These are phyloP conservation scores for Silurus glanis DNA, from an alignment of 2,113 vertebrate species.

Conservation along the genomic window DNA sequence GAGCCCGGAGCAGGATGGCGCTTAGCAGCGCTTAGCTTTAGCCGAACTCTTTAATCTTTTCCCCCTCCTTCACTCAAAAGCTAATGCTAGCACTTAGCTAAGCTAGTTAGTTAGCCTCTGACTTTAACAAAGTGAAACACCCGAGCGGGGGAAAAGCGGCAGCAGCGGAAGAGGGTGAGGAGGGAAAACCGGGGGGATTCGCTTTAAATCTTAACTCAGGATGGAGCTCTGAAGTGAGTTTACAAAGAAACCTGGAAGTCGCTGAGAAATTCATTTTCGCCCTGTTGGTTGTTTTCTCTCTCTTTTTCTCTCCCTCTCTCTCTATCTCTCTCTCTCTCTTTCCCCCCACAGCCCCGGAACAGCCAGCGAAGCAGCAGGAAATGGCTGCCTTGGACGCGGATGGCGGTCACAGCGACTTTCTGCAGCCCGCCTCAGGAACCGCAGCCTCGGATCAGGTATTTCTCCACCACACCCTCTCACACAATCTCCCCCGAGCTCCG, in stretches of 20 bases:
- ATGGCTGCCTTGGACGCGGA: constrained; percentile 99
- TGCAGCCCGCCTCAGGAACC: constrained; percentile 81
- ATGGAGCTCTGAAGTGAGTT: too few relatives aligned
- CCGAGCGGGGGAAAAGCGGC: constrained; percentile 18
- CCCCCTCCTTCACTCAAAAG: constrained; percentile 47
- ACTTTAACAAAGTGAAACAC: constrained; percentile 77
- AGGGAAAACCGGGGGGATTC: too few relatives aligned
- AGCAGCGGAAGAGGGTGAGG: neutral
- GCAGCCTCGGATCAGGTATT: constrained; percentile 77
- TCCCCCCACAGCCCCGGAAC: constrained; percentile 82
- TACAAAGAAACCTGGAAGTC: neutral
- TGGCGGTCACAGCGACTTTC: constrained; percentile 89
- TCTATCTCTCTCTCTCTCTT: constrained; percentile 46
- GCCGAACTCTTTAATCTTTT: constrained; percentile 69
- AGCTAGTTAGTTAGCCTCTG: constrained; percentile 67
- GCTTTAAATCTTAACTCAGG: too few relatives aligned
- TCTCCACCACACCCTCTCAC: neutral
- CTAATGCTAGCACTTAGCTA: constrained; percentile 66
- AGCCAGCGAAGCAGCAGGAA: constrained; percentile 95
- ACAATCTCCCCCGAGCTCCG: constrained; percentile 49
- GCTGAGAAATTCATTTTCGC: neutral
- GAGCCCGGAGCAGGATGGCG: constrained; percentile 69
- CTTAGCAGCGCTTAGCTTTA: constrained; percentile 64
- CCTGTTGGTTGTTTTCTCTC: constrained; percentile 63
- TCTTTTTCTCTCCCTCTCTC: constrained; percentile 49